Percentiles rank a stretch among this genome's conserved stretches.
Evolutionary conservation across 1,140 invertebrate species (phyloP).

Genomic region (Caenorhabditis briggsae): DNA sequence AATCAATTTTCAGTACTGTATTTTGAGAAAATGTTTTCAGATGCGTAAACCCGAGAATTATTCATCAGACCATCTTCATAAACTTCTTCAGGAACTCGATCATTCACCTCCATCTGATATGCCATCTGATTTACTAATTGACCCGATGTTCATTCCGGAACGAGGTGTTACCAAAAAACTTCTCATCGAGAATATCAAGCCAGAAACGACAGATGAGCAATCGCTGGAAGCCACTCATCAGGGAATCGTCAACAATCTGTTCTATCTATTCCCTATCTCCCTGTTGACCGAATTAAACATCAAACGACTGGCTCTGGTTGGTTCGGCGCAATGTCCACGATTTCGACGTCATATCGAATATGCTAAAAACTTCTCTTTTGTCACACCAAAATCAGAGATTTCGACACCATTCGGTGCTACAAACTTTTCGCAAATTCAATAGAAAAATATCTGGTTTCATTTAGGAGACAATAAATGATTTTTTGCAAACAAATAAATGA

Average conservation of each 20-base stretch:
- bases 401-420: slow-evolving; percentile 10
- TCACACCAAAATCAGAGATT: not conserved
- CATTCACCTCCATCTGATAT: too few relatives aligned
- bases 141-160: slow-evolving; percentile 32
- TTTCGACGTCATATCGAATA: not conserved
- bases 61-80: not conserved
- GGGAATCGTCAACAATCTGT: slow-evolving; percentile 14
- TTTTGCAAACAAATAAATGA: slow-evolving; percentile 17
- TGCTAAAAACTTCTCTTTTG: not conserved
- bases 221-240: slow-evolving; percentile 3
- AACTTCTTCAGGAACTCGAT: not conserved
- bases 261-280: not conserved
- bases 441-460: not conserved
- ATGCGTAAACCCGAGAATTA: not conserved
- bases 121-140: not conserved
- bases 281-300: not conserved
- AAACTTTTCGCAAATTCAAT: not conserved
- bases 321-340: not conserved
- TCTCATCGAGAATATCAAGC: not conserved
- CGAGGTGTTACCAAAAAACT: not conserved
- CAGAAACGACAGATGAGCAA: not conserved
- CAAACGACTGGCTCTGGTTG: not conserved
- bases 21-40: not conserved
- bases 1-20: too few relatives aligned
- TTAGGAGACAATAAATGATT: slow-evolving; percentile 20